Evolutionary conservation across 2,113 vertebrate species (phyloP), one percentile per base, ranked within the genome.

Genomic region (Miniopterus natalensis): DNA sequence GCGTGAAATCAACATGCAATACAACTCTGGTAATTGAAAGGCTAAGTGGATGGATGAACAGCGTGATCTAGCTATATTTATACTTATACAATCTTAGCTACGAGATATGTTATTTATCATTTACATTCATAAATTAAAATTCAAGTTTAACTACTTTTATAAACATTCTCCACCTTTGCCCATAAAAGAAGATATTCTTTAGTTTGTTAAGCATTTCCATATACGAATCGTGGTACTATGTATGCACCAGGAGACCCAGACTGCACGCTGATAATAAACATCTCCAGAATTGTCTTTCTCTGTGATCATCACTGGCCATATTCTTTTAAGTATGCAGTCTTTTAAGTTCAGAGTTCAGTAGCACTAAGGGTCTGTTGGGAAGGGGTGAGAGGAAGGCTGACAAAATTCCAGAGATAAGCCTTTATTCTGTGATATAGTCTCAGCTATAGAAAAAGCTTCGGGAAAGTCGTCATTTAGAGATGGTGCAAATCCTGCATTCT

Each of bases 61-160:
- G 42, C 7, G 4, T 49, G 47, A 79, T 77, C 75, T 1, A 73
- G 73, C 29, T 66, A 29, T 90, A 85, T 59, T 78, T 92, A 84
- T 20, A 79, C 29, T 45, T 57, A 80, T 23, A 88, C 45, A 55
- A 21, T 77, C 84, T 89, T 77, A 83, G 47, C 74, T 84, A 59
- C 36, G 88, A 91, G 40, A 42, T 49, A 80, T 31, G 79, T 61
- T 31, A 81, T 40, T 92, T 86, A 74, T 36, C 45, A 40, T 51
- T 94, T 88, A 74, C 3, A 70, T 79, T 90, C 68, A 73, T 57
- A 89, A 83, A 57, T 86, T 92, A 86, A 93, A 96, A 74, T 88
- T 94, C 84, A 77, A 45, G 57, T 63, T 83, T 92, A 85, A 55
- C 14, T 70, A 90, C 14, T 83, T 95, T 53, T 40, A 85, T 40